Conservation (phyloP, 2,888 invertebrate species). For the Apamea crenata region DNA sequence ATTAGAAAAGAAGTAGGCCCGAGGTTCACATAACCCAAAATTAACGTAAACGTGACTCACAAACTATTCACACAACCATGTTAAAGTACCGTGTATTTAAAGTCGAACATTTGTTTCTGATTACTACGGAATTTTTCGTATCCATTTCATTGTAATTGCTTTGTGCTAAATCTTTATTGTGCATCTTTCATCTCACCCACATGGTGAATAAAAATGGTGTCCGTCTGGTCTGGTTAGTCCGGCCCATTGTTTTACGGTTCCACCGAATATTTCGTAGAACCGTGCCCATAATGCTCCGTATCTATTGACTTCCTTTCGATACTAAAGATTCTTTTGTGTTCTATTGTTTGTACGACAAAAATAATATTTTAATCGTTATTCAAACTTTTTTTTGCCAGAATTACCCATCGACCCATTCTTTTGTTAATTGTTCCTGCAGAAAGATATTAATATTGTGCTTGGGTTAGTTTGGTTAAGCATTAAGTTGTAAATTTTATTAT, state of each 20-base stretch:
- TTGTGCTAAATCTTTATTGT: conserved; percentile 63
- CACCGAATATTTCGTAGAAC: conserved; percentile 82
- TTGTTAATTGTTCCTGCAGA: conserved; percentile 84
- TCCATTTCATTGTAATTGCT: conserved; percentile 59
- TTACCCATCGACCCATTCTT: conserved; percentile 69
- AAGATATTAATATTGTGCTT: conserved; percentile 77
- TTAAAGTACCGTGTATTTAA: conserved; percentile 29
- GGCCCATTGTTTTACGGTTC: conserved; percentile 81
- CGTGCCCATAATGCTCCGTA: conserved; percentile 79
- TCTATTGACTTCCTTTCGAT: conserved; percentile 89
- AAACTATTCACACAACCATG: conserved; percentile 27
- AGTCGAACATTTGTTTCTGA: conserved; percentile 60
- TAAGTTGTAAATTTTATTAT: conserved; percentile 67
- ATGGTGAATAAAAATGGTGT: conserved; percentile 77
- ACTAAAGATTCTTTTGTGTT: conserved; percentile 81
- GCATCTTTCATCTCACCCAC: conserved; percentile 67
- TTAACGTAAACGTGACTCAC: conserved; percentile 44
- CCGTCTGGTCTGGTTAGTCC: conserved; percentile 67
- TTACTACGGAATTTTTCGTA: conserved; percentile 51
- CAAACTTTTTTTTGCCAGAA: conserved; percentile 79
- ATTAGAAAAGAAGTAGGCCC: neutral
- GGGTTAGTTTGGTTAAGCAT: conserved; percentile 62
- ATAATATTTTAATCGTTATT: conserved; percentile 87
- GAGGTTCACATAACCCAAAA: conserved; percentile 14
- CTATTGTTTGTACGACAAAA: conserved; percentile 85